Conservation (phyloP, 2,888 invertebrate genomes). For the Parascotia fuliginaria region DNA sequence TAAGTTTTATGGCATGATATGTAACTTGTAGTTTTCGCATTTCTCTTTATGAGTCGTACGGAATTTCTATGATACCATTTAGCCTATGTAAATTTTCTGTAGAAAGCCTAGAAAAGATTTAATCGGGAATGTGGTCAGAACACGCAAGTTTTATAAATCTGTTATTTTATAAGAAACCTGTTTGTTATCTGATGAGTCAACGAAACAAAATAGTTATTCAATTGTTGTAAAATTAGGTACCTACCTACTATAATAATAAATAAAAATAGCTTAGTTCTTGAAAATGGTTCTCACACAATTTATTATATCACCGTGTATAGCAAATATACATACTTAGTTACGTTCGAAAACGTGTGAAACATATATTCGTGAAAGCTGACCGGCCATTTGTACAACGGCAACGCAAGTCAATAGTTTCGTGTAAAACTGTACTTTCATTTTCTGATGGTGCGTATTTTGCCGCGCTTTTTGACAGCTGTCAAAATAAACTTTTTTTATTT, state of each 20-base stretch:
- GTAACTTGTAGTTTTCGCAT: conserved; percentile 1
- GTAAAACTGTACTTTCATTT: conserved; percentile 56
- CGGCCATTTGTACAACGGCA: conserved; percentile 36
- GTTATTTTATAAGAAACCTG: not conserved
- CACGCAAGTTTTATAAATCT: not conserved
- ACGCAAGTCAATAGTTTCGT: conserved; percentile 45
- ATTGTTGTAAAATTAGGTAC: conserved; percentile 1
- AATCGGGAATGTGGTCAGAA: not conserved
- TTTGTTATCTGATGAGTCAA: not conserved
- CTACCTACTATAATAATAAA: conserved; percentile 7
- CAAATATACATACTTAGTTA: conserved; percentile 43
- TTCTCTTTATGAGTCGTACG: conserved; percentile 2
- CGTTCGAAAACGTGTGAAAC: conserved; percentile 77
- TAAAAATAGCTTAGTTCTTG: conserved; percentile 3
- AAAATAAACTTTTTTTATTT: conserved; percentile 35
- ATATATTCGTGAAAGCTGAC: conserved; percentile 70
- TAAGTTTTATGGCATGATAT: conserved; percentile 1
- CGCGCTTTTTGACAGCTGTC: conserved; percentile 50
- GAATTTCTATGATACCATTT: conserved; percentile 5
- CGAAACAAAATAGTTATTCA: not conserved
- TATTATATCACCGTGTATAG: conserved; percentile 42
- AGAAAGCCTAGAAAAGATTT: conserved; percentile 8
- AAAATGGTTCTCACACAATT: conserved; percentile 37
- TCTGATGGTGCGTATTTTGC: conserved; percentile 42
- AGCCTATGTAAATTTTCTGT: conserved; percentile 9